A percentile compares a stretch with the other conserved stretches of the same genome.
Evolutionary conservation across 1,140 invertebrate genomes (phyloP).

Genomic region (Eupristina koningsbergeri): DNA sequence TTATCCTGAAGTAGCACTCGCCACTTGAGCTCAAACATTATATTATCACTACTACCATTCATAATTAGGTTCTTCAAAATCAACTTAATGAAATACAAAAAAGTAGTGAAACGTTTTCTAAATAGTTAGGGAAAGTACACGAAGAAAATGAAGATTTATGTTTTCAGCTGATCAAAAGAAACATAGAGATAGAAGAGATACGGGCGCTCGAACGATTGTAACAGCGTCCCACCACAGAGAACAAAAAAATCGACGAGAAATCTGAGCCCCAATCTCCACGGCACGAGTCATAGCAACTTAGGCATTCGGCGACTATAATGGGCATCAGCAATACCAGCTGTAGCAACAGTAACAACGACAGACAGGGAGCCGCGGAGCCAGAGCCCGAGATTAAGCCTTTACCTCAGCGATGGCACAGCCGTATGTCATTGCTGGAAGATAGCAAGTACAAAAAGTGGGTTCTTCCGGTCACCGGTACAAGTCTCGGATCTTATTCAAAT

Average conservation of each 20-base stretch:
- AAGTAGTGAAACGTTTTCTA: conserved; percentile 77
- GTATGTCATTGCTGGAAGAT: conserved; percentile 79
- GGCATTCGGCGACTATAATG: conserved; percentile 42
- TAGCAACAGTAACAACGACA: conserved; percentile 37
- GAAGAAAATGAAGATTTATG: conserved; percentile 87
- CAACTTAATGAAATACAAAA: conserved; percentile 79
- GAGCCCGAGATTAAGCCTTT: conserved; percentile 67
- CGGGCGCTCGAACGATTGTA: conserved; percentile 78
- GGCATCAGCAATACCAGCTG: conserved; percentile 51
- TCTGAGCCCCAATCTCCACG: conserved; percentile 70
- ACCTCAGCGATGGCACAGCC: conserved; percentile 77
- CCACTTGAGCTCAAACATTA: conserved; percentile 87
- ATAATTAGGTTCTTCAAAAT: conserved; percentile 85
- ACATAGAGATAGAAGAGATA: conserved; percentile 86
- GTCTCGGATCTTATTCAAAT: conserved; percentile 76
- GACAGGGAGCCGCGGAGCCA: background rate
- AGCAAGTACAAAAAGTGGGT: conserved; percentile 66
- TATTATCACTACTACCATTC: conserved; percentile 85
- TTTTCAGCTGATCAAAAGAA: conserved; percentile 87
- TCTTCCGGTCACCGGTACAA: conserved; percentile 70
- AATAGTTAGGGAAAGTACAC: conserved; percentile 81
- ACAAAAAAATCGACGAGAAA: conserved; percentile 62
- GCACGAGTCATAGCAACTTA: conserved; percentile 66
- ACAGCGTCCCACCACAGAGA: conserved; percentile 64
- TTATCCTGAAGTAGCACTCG: conserved; percentile 86